These are phyloP conservation scores for Cricetomys ansorgei DNA, from an alignment of 2,113 vertebrate genomes.

Conservation along the genomic window DNA sequence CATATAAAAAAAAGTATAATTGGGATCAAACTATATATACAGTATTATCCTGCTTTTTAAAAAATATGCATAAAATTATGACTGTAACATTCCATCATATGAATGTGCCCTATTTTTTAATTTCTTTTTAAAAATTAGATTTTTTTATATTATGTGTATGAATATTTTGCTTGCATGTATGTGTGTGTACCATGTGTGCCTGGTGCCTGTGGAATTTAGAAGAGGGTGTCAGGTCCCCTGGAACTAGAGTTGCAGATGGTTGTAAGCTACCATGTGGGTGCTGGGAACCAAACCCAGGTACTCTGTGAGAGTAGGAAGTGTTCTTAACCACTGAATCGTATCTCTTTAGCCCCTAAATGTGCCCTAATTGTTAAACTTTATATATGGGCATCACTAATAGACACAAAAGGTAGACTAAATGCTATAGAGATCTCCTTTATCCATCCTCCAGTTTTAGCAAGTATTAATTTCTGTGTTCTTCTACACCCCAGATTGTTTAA, in stretches of 20 bases:
- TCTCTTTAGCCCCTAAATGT: not conserved
- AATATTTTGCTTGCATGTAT: not conserved
- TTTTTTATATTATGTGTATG: not conserved
- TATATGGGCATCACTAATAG: not conserved
- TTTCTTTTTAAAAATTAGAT: not conserved
- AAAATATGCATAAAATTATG: not conserved
- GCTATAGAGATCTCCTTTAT: not conserved
- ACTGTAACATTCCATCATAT: not conserved
- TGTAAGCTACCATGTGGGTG: not conserved
- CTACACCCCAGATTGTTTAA: not conserved
- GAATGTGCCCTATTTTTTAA: not conserved
- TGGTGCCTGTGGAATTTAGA: not conserved
- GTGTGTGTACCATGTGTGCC: not conserved
- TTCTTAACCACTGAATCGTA: not conserved
- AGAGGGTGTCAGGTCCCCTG: not conserved
- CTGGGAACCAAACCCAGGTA: not conserved
- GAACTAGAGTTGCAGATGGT: not conserved
- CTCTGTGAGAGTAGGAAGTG: not conserved
- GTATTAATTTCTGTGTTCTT: not conserved
- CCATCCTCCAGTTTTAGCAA: not conserved
- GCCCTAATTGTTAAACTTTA: not conserved
- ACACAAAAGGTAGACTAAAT: not conserved
- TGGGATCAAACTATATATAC: not conserved
- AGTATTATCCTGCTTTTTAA: not conserved
- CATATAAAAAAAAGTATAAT: not conserved